phyloP scores from a whole-genome alignment of 2,113 vertebrate genomes.

The Lasiurus cinereus region DNA sequence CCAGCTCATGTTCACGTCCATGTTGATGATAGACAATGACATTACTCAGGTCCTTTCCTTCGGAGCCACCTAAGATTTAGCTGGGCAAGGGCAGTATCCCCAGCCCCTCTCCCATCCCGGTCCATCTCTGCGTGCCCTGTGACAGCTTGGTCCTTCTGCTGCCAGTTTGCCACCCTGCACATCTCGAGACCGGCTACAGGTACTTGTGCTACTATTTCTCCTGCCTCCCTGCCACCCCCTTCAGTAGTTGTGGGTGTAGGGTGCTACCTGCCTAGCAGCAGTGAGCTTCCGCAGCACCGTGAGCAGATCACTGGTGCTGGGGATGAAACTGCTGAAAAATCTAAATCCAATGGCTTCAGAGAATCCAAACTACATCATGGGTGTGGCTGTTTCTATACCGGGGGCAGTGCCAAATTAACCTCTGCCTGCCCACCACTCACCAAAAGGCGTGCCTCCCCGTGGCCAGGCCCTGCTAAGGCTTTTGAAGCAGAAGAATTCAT shows the following conservation, averaged over 20 bases:
- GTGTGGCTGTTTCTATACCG: not conserved
- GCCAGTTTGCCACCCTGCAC: not conserved
- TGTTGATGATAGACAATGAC: not conserved
- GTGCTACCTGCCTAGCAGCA: not conserved
- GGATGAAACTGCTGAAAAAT: not conserved
- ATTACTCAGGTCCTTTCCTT: not conserved
- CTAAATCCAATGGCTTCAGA: not conserved
- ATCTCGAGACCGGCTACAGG: not conserved
- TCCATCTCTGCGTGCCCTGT: not conserved
- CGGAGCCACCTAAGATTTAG: not conserved
- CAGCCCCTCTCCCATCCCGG: not conserved
- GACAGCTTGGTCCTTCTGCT: not conserved
- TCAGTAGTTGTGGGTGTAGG: accelerated
- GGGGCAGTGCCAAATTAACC: not conserved
- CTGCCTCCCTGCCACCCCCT: not conserved
- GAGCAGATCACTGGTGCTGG: not conserved
- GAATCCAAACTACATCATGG: not conserved
- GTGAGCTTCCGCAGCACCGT: not conserved
- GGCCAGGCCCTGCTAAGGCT: not conserved
- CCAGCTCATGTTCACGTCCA: not conserved
- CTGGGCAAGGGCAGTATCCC: not conserved
- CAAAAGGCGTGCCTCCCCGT: not conserved
- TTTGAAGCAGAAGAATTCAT: conserved; percentile 16
- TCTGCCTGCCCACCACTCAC: not conserved
- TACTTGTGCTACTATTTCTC: not conserved